Evolutionary conservation across 2,797 vertebrate genomes (phyloP), one percentile per base, ranked within the genome.

Genomic region (Hafferia zeledoni): DNA sequence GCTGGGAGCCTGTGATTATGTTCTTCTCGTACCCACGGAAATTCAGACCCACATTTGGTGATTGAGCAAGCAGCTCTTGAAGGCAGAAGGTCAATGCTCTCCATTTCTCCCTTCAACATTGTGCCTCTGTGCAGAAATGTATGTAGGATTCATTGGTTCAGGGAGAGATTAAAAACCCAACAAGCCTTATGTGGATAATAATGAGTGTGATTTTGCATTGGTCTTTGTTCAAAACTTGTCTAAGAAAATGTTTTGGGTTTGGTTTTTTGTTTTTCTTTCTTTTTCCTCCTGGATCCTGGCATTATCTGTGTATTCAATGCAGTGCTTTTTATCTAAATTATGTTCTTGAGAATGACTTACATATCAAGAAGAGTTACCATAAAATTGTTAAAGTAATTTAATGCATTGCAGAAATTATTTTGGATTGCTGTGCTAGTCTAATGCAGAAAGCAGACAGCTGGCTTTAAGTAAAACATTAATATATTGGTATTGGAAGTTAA

Each of bases 381-480:
- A 30, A 92, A 85, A 94, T 63, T 47, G 20, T 27, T 46, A 24
- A 83, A 80, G 59, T 74, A 57, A 85, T 89, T 76, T 67, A 85
- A 77, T 57, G 19, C 30, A 17, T 37, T 87, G 30, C 55, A 65
- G 59, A 81, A 83, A 57, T 83, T 3, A 57, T 81, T 94, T 93
- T 92, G 57, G 33, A 81, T 86, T 19, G 25, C 57, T 59, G 7
- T 88, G 50, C 30, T 53, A 80, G 52, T 72, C 23, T 77, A 61
- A 75, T 61, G 60, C 60, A 33, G 37, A 86, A 81, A 83, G 60
- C 67, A 83, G 64, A 59, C 46, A 85, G 65, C 53, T 93, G 57
- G 60, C 69, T 89, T 80, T 83, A 87, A 94, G 69, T 78, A 60
- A 85, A 93, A 69, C 17, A 39, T 80, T 78, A 83, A 57, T 89